Percentiles rank a stretch among this genome's conserved stretches.
Evolutionary conservation across 2,888 invertebrate species (phyloP).

Genomic region (Rhagonycha lutea): DNA sequence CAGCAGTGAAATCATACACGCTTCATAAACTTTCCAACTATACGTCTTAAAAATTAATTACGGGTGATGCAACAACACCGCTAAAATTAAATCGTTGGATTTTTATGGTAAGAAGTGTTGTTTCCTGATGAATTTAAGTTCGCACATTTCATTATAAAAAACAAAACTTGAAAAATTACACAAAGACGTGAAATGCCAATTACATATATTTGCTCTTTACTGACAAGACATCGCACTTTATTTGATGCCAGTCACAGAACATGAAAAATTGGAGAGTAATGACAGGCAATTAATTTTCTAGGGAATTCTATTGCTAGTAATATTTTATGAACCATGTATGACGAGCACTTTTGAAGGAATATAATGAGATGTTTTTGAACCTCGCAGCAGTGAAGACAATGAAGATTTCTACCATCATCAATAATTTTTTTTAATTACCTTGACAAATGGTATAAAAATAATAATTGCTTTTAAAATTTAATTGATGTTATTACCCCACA

Average conservation of each 20-base stretch:
- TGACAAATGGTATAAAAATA: not conserved
- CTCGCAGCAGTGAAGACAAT: conserved; percentile 22
- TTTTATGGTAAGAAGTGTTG: not conserved
- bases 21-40: conserved; percentile 23
- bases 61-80: not conserved
- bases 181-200: conserved; percentile 20
- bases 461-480: not conserved
- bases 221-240: conserved; percentile 7
- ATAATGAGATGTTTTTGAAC: conserved; percentile 31
- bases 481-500: too few relatives aligned
- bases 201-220: conserved; percentile 16
- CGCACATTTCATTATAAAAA: not conserved
- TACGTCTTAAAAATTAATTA: conserved; percentile 26
- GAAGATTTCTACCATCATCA: conserved; percentile 19
- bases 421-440: conserved; percentile 6
- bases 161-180: conserved; percentile 1
- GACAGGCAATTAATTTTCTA: conserved; percentile 35
- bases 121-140: not conserved
- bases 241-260: conserved; percentile 24
- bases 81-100: not conserved
- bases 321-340: conserved; percentile 30
- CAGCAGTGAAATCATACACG: conserved; percentile 18
- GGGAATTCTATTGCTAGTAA: conserved; percentile 30
- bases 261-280: conserved; percentile 35
- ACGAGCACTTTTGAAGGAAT: conserved; percentile 27